These are phyloP conservation scores for Canis aureus DNA, from an alignment of 2,113 vertebrate species.

Conservation along the genomic window DNA sequence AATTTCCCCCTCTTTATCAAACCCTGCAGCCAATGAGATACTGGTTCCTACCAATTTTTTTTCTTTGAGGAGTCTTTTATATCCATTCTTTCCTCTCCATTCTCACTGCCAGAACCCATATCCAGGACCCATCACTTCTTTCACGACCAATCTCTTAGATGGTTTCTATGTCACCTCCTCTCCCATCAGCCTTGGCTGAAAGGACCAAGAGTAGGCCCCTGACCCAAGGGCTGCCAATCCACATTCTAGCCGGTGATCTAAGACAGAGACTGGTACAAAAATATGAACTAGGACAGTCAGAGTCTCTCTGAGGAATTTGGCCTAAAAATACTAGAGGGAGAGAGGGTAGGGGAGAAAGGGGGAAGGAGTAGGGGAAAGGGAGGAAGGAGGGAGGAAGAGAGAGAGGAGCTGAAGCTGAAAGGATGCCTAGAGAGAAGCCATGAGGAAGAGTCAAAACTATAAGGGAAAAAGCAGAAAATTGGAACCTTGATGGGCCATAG, in stretches of 20 bases:
- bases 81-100: neutral
- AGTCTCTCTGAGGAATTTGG: neutral
- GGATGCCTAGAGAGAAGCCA: neutral
- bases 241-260: neutral
- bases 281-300: neutral
- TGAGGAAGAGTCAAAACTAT: neutral
- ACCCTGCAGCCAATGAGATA: neutral
- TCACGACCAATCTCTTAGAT: neutral
- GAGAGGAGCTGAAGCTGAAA: neutral
- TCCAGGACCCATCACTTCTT: neutral
- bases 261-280: conserved; percentile 25
- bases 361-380: accelerated
- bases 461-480: neutral
- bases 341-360: too few species aligned
- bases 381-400: accelerated
- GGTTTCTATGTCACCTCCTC: neutral
- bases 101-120: conserved; percentile 14
- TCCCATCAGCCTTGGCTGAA: neutral
- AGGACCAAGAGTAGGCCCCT: neutral
- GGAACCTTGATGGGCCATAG: neutral
- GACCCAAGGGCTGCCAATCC: neutral
- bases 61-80: neutral
- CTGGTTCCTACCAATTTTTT: neutral
- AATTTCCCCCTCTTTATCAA: conserved; percentile 22
- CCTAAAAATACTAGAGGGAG: neutral